Base-by-base conservation (phyloP, 2,888 invertebrate species). In the Ennomos quercinarius region DNA sequence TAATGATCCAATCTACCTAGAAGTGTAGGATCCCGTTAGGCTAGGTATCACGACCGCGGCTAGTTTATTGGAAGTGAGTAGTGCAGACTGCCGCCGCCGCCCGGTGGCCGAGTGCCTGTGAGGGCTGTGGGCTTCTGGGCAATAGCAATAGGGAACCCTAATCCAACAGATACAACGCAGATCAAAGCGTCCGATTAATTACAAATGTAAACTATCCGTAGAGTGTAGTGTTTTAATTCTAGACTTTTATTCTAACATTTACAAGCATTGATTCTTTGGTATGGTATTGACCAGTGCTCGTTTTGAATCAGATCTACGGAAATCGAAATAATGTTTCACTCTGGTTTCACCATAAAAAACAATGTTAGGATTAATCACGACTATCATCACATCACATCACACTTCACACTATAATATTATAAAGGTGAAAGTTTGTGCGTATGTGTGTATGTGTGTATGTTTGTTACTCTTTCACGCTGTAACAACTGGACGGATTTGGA, bases 41-140 rank as follows among this genome's bases (percentile, higher is more conserved):
- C 78, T 81, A 82, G 87, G 84, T 87, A 87, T 87, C 87, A 84
- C 86, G 86, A 87, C 81, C 80, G 82, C 72, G 78, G 84, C 84
- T 84, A 81, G 86, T 84, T 87, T 85, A 89, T 89, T 89, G 90
- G 89, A 89, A 91, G 89, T 86, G 82, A 87, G 85, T 78, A 83
- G 84, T 81, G 73, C 77, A 80, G 81, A 78, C 81, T 83, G 83
- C 84, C 72, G 82, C 79, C n/a, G n/a, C n/a, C n/a, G n/a, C n/a
- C n/a, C 76, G 73, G 81, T 77, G 76, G 77, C 75, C 77, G 74
- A 70, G 76, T 73, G 72, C 72, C 50, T 54, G 40, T 50, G 50
- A 37, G 45, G 54, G 59, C 44, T 49, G 37, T 27, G 27, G 6
- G 27, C 13, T n/a, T 39, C 40, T 12, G 12, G 36, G n/a, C 37